phyloP scores from a whole-genome alignment of 2,797 vertebrate genomes.

The Vipera ursinii region DNA sequence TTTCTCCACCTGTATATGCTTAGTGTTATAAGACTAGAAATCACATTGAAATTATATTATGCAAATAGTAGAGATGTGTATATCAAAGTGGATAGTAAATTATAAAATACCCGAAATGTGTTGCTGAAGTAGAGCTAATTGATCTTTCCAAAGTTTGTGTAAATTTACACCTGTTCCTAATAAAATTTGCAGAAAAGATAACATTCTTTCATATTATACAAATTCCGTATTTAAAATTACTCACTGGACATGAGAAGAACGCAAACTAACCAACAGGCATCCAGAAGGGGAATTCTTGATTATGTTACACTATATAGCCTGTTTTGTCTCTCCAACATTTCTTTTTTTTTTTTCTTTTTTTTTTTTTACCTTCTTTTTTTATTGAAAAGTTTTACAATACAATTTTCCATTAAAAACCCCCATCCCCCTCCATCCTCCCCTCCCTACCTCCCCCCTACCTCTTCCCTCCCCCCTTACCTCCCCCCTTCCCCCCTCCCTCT shows the following conservation, averaged over 20 bases:
- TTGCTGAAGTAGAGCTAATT: not conserved
- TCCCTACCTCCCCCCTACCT: no score
- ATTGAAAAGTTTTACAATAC: no score
- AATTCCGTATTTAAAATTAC: conserved; percentile 22
- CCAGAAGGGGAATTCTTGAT: conserved; percentile 53
- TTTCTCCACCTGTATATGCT: not conserved
- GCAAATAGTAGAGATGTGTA: not conserved
- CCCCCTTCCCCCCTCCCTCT: no score
- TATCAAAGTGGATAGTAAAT: not conserved
- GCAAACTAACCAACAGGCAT: conserved; percentile 47
- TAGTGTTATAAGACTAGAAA: not conserved
- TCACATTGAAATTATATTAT: not conserved
- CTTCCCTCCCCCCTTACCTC: no score
- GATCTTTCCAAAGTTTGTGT: conserved; percentile 1
- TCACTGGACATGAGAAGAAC: conserved; percentile 29
- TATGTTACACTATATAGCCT: conserved; percentile 51
- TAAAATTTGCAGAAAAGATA: not conserved
- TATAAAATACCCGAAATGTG: not conserved
- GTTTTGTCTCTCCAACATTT: conserved; percentile 62
- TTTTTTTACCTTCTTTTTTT: no score
- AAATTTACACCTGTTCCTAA: not conserved
- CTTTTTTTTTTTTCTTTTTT: no score
- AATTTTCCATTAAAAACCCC: no score
- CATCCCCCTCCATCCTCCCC: no score
- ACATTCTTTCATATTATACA: not conserved